A percentile compares a stretch with the other conserved stretches of the same genome.
Conservation (phyloP, 2,888 invertebrate species). For the Gerris lacustris region DNA sequence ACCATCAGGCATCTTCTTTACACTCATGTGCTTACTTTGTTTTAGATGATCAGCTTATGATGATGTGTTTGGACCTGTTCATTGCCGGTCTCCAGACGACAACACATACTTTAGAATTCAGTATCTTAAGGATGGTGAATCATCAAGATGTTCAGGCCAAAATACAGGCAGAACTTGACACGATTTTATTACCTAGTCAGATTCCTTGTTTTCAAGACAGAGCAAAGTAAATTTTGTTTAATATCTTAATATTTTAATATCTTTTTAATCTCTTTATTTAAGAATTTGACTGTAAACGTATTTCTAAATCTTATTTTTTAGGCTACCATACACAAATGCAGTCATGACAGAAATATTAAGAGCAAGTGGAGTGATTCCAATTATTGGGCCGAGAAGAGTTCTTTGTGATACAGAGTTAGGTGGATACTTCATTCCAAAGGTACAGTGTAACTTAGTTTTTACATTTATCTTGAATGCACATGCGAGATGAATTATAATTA, state of each 20-base stretch:
- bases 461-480: not conserved
- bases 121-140: conserved; percentile 47
- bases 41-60: conserved; percentile 49
- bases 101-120: conserved; percentile 48
- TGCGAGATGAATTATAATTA: not conserved
- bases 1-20: too few species aligned
- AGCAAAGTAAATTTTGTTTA: conserved; percentile 36
- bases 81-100: conserved; percentile 55
- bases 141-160: conserved; percentile 47
- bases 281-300: too few species aligned
- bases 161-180: conserved; percentile 44
- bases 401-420: conserved; percentile 43
- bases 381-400: conserved; percentile 43
- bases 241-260: not conserved
- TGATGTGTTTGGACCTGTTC: conserved; percentile 54
- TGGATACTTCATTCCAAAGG: conserved; percentile 44
- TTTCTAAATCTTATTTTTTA: conserved; percentile 25
- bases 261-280: not conserved
- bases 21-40: not conserved
- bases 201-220: conserved; percentile 41
- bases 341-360: conserved; percentile 43
- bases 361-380: conserved; percentile 39
- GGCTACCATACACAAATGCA: conserved; percentile 45
- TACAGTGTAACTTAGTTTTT: conserved; percentile 21
- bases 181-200: conserved; percentile 37